Evolutionary conservation across 2,797 vertebrate species (phyloP).

Genomic region (Characodon lateralis): DNA sequence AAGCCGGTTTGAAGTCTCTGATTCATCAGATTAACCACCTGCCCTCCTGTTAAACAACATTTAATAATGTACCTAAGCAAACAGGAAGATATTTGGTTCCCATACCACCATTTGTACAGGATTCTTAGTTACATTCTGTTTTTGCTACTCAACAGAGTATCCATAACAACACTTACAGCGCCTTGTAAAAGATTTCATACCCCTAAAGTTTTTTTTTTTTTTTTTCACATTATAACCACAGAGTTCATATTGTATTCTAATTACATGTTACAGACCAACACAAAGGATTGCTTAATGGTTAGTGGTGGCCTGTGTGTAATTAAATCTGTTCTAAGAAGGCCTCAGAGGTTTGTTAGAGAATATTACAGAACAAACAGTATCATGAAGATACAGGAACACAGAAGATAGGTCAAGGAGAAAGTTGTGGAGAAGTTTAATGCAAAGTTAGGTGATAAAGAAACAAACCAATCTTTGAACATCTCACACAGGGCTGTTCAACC

Average conservation of each 20-base stretch:
- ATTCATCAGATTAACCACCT: conserved; percentile 99
- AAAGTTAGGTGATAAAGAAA: too few relatives aligned
- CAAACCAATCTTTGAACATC: not conserved
- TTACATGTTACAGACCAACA: too few relatives aligned
- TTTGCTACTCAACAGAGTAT: not conserved
- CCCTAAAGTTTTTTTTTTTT: not conserved
- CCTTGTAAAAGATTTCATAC: not conserved
- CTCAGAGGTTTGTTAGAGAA: too few relatives aligned
- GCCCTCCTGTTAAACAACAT: conserved; percentile 84
- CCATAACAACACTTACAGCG: not conserved
- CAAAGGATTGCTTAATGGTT: too few relatives aligned
- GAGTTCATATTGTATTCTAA: too few relatives aligned
- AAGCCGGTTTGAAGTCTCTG: conserved; percentile 96
- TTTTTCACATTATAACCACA: too few relatives aligned
- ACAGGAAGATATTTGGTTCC: not conserved
- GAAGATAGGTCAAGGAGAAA: too few relatives aligned
- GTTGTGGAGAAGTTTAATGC: too few relatives aligned
- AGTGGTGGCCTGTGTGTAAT: too few relatives aligned
- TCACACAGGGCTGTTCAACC: not conserved
- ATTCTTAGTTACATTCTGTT: not conserved
- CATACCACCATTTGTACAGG: not conserved
- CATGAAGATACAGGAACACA: too few relatives aligned
- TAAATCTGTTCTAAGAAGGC: too few relatives aligned
- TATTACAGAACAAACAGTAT: too few relatives aligned
- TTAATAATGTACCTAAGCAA: conserved; percentile 2